Evolutionary conservation across 2,888 invertebrate genomes (phyloP), one percentile per base, ranked within the genome.

Genomic region (Dryococelus australis): DNA sequence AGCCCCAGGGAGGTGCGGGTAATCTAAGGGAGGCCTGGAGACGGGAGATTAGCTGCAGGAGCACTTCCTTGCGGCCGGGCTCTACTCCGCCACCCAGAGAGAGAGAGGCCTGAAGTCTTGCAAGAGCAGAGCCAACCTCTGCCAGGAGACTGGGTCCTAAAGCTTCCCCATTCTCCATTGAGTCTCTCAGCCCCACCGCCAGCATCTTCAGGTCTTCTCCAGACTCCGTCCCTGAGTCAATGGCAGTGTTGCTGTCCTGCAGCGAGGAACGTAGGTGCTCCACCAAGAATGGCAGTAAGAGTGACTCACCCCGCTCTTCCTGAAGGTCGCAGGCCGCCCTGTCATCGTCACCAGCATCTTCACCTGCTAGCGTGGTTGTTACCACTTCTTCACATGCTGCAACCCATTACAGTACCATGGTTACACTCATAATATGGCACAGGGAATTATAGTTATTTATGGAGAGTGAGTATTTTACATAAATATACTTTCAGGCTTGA

Each of bases 91-190:
- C 85, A 86, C 87, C 85, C 13, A 87, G 84, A 16, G 87, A 87
- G 47, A 89, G 80, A 47, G 88, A 89, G 78, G 94, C 91, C 89
- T 97, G 95, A 88, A 98, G 93, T 84, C 96, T 95, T 87, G 94
- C 94, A 53, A 98, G 93, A 47, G 97, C 97, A 90, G 95, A 95
- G 87, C 97, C 96, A 88, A 97, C 96, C 91, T 98, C 97, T 43
- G 95, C 94, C 83, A 96, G 93, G 13, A 96, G 94, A 90, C 95
- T 94, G 79, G 95, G 95, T 89, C 91, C 91, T 65, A 90, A 87
- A 87, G 91, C 91, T 85, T 90, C 90, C 78, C 92, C 90, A 92
- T 90, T 13, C 92, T 92, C 87, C 89, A 91, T 90, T 86, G 94
- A 93, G 90, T 93, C 92, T 85, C 92, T 91, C 79, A 94, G 90